Evolutionary conservation across 2,888 invertebrate genomes (phyloP).

Genomic region (Eilema depressum): DNA sequence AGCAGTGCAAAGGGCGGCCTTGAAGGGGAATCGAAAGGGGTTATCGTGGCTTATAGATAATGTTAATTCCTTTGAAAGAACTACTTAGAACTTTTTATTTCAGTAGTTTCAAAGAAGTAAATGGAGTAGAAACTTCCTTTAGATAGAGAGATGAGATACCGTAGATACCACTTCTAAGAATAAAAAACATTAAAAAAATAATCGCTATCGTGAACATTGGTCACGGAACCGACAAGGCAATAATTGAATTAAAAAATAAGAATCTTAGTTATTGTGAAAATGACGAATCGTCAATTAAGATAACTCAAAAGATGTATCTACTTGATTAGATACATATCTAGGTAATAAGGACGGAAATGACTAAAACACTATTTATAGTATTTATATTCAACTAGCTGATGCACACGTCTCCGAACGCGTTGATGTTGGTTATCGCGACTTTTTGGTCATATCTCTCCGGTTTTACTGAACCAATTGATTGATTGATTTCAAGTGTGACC

Average conservation of each 20-base stretch:
- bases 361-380: not conserved
- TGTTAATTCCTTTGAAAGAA: not conserved
- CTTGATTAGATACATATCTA: not conserved
- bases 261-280: slow-evolving; percentile 1
- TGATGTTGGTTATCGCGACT: too few species aligned
- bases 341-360: slow-evolving; percentile 3
- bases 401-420: too few species aligned
- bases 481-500: too few species aligned
- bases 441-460: too few species aligned
- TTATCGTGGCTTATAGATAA: too few species aligned
- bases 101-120: not conserved
- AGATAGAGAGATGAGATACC: not conserved
- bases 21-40: too few species aligned
- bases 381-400: not conserved
- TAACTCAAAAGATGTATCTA: slow-evolving; percentile 3
- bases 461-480: too few species aligned
- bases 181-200: not conserved
- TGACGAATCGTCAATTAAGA: slow-evolving; percentile 1
- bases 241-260: slow-evolving; percentile 8
- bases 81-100: not conserved
- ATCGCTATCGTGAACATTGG: not conserved
- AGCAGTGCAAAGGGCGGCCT: too few species aligned
- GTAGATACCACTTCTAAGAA: not conserved
- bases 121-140: not conserved
- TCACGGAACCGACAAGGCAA: not conserved